Base-by-base conservation (phyloP, 2,797 vertebrate species). In the Schizopygopsis malacanthus region DNA sequence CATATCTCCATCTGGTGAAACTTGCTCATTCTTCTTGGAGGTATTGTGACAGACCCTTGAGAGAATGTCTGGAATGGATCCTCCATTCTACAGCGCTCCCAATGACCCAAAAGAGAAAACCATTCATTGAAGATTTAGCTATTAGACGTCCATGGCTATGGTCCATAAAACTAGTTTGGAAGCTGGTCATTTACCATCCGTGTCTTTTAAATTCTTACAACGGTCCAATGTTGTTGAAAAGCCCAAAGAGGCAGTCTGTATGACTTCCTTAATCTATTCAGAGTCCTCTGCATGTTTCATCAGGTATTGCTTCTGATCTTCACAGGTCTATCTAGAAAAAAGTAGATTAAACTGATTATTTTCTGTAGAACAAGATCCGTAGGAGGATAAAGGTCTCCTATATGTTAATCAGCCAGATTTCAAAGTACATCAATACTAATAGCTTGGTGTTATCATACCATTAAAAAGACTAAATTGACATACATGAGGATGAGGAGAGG, bases 1-100 rank as follows among this genome's bases (percentile, higher is more conserved):
- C 76, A 63, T 65, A 67, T 81, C 84, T 85, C 54, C 45, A 15
- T 67, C 70, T 89, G 71, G 72, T 87, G 89, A 84, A 78, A 72
- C 47, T 52, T n/a, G 39, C 80, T 87, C 6, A 86, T 88, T 90
- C 85, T 87, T 80, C 89, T 92, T 75, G 79, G 89, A 61, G 71
- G 70, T 54, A 82, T 54, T 54, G 20, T 88, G 47, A 79, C 83
- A 80, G 61, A 79, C 79, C 33, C 65, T 45, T 50, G 70, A 81
- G 73, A 86, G 61, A 83, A 84, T 70, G 82, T 85, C 80, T 90
- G 79, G 79, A 56, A 73, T 87, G 80, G 69, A 56, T 85, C 78
- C 70, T 81, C 84, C 84, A 81, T 85, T 73, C 28, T 81, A 65
- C 45, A 25, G 54, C 41, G 85, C 59, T 71, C 18, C 7, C 75